Percentiles rank a stretch among this genome's conserved stretches.
phyloP scores from a whole-genome alignment of 2,888 invertebrate genomes.

The Strigamia transsilvanica region DNA sequence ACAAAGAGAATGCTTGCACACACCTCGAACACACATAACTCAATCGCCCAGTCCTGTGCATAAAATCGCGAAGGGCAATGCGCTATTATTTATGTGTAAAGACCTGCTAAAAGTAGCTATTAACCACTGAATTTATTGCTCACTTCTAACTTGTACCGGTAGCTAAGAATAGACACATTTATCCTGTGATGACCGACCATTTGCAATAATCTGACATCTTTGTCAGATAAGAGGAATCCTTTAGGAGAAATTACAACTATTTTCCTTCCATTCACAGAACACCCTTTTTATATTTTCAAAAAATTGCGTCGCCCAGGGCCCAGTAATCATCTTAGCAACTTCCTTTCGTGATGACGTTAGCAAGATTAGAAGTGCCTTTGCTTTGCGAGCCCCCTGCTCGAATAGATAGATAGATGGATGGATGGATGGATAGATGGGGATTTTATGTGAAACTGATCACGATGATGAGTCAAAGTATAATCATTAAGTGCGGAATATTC shows the following conservation, averaged over 20 bases:
- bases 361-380: slow-evolving; percentile 24
- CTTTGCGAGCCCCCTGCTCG: slow-evolving; percentile 14
- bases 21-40: slow-evolving; percentile 23
- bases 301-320: not conserved
- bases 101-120: slow-evolving; percentile 12
- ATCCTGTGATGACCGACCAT: slow-evolving; percentile 15
- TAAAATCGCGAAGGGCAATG: not conserved
- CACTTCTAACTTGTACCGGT: not conserved
- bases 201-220: slow-evolving; percentile 40
- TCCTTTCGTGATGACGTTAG: slow-evolving; percentile 46
- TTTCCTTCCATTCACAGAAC: slow-evolving; percentile 30
- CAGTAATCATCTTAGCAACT: slow-evolving; percentile 30
- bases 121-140: slow-evolving; percentile 14
- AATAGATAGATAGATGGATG: not conserved
- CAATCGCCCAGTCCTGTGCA: slow-evolving; percentile 11
- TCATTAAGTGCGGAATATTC: slow-evolving; percentile 34
- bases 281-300: slow-evolving; percentile 24
- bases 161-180: slow-evolving; percentile 32
- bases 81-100: slow-evolving; percentile 34
- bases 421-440: slow-evolving; percentile 43
- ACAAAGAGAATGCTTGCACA: slow-evolving; percentile 3
- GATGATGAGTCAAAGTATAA: slow-evolving; percentile 49
- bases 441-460: slow-evolving; percentile 47
- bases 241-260: slow-evolving; percentile 40
- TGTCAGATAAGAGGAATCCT: slow-evolving; percentile 45